Evolutionary conservation across 2,113 vertebrate species (phyloP), one percentile per base, ranked within the genome.

Genomic region (Ibidorhyncha struthersii): DNA sequence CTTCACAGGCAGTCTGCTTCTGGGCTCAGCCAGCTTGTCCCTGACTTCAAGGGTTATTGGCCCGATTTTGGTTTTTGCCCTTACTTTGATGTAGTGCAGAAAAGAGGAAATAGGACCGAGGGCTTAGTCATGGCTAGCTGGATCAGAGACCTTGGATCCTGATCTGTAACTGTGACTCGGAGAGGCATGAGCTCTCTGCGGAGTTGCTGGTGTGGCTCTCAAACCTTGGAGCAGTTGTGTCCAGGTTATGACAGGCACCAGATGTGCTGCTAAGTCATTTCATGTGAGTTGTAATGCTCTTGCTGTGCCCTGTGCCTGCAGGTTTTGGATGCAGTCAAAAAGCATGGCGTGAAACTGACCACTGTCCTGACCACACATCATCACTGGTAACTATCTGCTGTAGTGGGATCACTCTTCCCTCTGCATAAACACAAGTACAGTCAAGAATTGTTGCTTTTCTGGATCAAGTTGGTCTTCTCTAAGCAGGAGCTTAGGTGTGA

Each of bases 351-450:
- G 83, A 99, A 97, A 96, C 98, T 99, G 90, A 99, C 99, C 58
- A 99, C 99, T 1, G 98, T 99, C 76, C 98, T 99, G 93, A 99
- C 99, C 47, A 99, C 99, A 6, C 99, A 99, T 95, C 99, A 99
- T 97, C 99, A 99, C 98, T 99, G 99, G 99, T 99, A 96, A 98
- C 91, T 36, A 0, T 32, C 67, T 45, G 20, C 70, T 66, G 15
- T 2, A 3, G 29, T 40, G 76, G 32, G 12, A 4, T 34, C 30
- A 34, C 62, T 62, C 43, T 23, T 36, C 10, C 65, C 27, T 77
- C 10, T 6, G 47, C 21, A 7, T 30, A 20, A 38, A 43, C 65
- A 34, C 34, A 14, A 14, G 21, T n/a, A n/a, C 50, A 34, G 69
- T 19, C 58, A 36, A 38, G 18, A 62, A 14, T 16, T 74, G 52